Percentiles rank a stretch among this genome's conserved stretches.
These are phyloP conservation scores for Lophius americanus DNA, from an alignment of 2,797 vertebrate species.

Conservation along the genomic window DNA sequence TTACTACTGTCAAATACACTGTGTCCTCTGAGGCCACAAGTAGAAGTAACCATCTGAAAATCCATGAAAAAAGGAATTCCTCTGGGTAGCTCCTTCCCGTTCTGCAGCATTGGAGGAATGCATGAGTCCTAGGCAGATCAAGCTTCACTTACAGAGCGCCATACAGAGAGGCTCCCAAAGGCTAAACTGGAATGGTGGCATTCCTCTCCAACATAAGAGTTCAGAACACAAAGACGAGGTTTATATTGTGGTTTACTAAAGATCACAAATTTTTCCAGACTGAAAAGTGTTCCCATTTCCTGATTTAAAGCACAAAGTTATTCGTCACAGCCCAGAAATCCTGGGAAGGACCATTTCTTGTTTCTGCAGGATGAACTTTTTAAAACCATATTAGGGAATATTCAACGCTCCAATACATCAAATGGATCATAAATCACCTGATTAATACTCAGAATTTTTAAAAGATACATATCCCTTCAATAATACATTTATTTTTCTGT, in stretches of 20 bases:
- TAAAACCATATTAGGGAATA: conserved; percentile 24
- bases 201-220: conserved; percentile 58
- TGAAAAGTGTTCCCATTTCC: conserved; percentile 35
- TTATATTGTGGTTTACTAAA: conserved; percentile 17
- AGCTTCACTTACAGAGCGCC: conserved; percentile 55
- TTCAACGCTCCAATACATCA: background rate
- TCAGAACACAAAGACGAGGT: conserved; percentile 58
- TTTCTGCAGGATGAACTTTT: conserved; percentile 22
- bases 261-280: conserved; percentile 46
- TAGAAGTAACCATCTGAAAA: conserved; percentile 43
- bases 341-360: conserved; percentile 14
- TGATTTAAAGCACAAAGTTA: conserved; percentile 33
- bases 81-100: conserved; percentile 51
- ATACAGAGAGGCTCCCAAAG: conserved; percentile 40
- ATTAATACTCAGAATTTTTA: background rate
- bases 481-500: conserved; percentile 12
- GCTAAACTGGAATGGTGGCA: conserved; percentile 69
- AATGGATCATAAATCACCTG: conserved; percentile 1
- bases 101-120: conserved; percentile 61
- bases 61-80: conserved; percentile 60
- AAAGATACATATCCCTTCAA: background rate
- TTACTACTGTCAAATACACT: conserved; percentile 34
- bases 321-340: conserved; percentile 34
- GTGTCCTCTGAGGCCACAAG: conserved; percentile 31
- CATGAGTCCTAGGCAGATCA: conserved; percentile 53